Percentiles rank a stretch among this genome's conserved stretches.
Conservation (phyloP, 2,113 vertebrate genomes). For the Orthonyx spaldingii region DNA sequence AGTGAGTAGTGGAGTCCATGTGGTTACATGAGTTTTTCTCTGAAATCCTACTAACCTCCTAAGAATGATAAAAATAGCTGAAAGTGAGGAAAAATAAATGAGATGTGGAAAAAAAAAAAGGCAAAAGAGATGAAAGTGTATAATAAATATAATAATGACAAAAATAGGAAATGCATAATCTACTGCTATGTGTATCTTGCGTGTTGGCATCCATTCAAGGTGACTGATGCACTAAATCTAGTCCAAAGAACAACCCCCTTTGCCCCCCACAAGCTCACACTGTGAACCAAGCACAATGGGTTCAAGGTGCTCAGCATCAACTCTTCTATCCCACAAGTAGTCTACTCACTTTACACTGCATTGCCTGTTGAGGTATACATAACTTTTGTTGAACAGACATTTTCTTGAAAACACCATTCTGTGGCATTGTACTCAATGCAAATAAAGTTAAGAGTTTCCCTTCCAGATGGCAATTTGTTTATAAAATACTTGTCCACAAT, state of each 20-base stretch:
- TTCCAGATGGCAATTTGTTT: not conserved
- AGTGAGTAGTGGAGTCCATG: not conserved
- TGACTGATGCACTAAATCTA: not conserved
- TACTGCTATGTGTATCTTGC: not conserved
- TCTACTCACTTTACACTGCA: fast-evolving
- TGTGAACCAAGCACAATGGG: not conserved
- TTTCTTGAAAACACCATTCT: not conserved
- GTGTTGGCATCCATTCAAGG: not conserved
- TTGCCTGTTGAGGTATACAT: not conserved
- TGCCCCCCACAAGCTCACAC: not conserved
- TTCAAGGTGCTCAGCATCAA: not conserved
- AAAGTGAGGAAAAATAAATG: not conserved
- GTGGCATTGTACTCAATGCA: not conserved
- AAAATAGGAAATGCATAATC: not conserved
- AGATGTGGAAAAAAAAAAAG: not conserved
- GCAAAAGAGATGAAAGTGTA: not conserved
- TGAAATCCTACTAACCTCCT: not conserved
- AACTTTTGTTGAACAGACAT: not conserved
- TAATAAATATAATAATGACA: not conserved
- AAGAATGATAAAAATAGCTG: not conserved
- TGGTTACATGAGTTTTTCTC: not conserved
- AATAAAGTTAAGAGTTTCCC: not conserved
- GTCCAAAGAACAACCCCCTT: not conserved
- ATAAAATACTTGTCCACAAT: not conserved
- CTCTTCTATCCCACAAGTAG: not conserved